Conservation (phyloP, 2,113 vertebrate species). For the Corydoras maculifer region DNA sequence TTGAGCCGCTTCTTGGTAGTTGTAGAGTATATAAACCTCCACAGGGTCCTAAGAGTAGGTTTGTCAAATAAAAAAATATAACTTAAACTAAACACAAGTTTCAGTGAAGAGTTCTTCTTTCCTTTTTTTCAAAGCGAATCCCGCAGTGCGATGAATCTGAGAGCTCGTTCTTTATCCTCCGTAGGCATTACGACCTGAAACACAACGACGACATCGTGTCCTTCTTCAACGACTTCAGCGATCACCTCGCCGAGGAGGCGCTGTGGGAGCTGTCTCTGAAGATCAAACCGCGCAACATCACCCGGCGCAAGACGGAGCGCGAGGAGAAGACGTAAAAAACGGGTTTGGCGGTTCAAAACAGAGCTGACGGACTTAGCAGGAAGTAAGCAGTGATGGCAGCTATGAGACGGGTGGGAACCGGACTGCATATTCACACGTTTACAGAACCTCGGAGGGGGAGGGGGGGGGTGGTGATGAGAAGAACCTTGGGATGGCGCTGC, state of each 20-base stretch:
- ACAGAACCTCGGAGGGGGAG: conserved; percentile 5
- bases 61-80: too few species aligned
- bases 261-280: conserved; percentile 92
- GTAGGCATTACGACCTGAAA: conserved; percentile 81
- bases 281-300: conserved; percentile 83
- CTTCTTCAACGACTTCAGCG: conserved; percentile 94
- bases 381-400: conserved; percentile 29
- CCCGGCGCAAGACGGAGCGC: conserved; percentile 75
- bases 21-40: too few species aligned
- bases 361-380: background rate
- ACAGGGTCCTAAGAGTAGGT: too few species aligned
- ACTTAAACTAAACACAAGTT: too few species aligned
- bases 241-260: conserved; percentile 90
- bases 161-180: background rate
- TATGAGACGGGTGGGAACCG: conserved; percentile 23
- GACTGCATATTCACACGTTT: conserved; percentile 25
- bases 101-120: too few species aligned
- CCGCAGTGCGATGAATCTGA: too few species aligned
- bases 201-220: conserved; percentile 83
- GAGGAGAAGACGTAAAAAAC: conserved; percentile 71
- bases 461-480: too few species aligned
- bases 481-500: conserved; percentile 25
- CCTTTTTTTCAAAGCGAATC: too few species aligned
- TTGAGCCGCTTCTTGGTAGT: too few species aligned
- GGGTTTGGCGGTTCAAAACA: background rate